Evolutionary conservation across 2,888 invertebrate species (phyloP), one percentile per base, ranked within the genome.

Genomic region (Eugnorisma glareosa): DNA sequence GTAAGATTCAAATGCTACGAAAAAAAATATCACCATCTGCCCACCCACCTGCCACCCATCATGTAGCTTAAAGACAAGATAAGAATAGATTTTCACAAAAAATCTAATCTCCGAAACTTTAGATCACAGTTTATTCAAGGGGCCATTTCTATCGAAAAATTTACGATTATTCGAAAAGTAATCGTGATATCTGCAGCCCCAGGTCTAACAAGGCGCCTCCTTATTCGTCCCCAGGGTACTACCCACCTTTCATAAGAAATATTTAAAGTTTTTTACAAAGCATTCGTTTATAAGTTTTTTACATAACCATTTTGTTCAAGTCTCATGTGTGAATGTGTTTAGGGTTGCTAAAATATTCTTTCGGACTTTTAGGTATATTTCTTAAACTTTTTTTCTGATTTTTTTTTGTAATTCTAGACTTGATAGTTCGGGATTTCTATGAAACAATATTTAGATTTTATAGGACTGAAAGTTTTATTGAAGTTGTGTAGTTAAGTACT

Each of bases 101-200:
- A 82, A 73, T 84, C 61, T 85, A 79, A 82, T 85, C 79, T 85
- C 64, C 59, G 21, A 81, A 87, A 78, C 63, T 87, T 81, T 45
- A 77, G 74, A 81, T 81, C 57, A 67, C 48, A 61, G 24, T 81
- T 85, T 85, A 87, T 91, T 92, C 91, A 90, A 87, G 85, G 87
- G 85, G 88, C 85, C 90, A 90, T 90, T 91, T 90, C 88, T 86
- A 86, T 87, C 87, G 85, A 83, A 87, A 80, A 92, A 90, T 92
- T 93, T 93, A 93, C 90, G 92, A 91, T 92, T 92, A 92, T 93
- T 92, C 84, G 90, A 88, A 91, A 93, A 92, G 93, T 93, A 91
- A 92, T 90, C 75, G 82, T 71, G 85, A 79, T 87, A 81, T 78
- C 82, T 77, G 37, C 73, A 67, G 79, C 70, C 57, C 87, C 85